Percentiles rank a stretch among this genome's conserved stretches.
Evolutionary conservation across 2,113 vertebrate genomes (phyloP).

Genomic region (Myocastor coypus): DNA sequence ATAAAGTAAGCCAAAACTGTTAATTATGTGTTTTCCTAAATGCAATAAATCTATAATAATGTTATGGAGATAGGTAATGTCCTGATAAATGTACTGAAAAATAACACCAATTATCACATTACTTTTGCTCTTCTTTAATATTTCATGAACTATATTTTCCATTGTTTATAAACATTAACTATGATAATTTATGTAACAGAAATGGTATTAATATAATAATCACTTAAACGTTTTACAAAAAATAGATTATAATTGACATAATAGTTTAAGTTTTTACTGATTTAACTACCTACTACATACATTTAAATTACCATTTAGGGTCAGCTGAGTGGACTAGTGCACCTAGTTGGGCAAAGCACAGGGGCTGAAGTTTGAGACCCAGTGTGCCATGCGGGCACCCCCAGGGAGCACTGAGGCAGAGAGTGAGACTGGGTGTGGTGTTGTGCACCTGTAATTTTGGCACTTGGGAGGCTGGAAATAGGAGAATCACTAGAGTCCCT

Average conservation of each 20-base stretch:
- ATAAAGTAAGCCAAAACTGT: background rate
- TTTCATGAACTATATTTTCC: background rate
- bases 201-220: background rate
- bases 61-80: background rate
- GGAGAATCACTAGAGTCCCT: too few relatives aligned
- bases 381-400: too few relatives aligned
- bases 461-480: too few relatives aligned
- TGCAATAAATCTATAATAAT: background rate
- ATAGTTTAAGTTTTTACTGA: background rate
- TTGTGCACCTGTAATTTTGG: too few relatives aligned
- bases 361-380: too few relatives aligned
- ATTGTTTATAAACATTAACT: background rate
- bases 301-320: too few relatives aligned
- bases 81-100: background rate
- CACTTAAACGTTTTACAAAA: background rate
- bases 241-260: background rate
- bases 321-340: too few relatives aligned
- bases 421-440: too few relatives aligned
- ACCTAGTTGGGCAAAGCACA: too few relatives aligned
- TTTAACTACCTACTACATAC: background rate
- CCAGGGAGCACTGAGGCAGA: too few relatives aligned
- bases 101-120: background rate
- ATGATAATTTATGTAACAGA: background rate
- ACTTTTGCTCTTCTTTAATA: background rate
- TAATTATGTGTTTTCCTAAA: background rate